These are phyloP conservation scores for Luperina nickerlii DNA, from an alignment of 2,888 invertebrate genomes.

Conservation along the genomic window DNA sequence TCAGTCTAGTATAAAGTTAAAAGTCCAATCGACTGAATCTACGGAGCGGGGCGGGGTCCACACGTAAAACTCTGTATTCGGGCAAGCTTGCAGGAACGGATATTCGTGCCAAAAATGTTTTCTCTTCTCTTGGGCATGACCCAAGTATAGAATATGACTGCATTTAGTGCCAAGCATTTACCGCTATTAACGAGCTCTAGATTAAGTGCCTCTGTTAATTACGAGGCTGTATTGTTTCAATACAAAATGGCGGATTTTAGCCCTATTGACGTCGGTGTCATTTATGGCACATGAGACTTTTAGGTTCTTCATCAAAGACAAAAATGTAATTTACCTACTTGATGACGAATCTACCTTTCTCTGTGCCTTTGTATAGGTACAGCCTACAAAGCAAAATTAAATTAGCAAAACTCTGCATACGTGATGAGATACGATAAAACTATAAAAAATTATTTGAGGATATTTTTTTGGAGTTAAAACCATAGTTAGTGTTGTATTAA, in stretches of 20 bases:
- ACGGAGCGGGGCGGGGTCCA: not conserved
- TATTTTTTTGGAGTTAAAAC: no score
- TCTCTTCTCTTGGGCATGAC: conserved; percentile 17
- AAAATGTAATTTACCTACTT: not conserved
- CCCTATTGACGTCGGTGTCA: no score
- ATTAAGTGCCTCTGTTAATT: conserved; percentile 29
- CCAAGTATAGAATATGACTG: conserved; percentile 31
- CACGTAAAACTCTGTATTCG: not conserved
- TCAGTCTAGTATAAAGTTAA: not conserved
- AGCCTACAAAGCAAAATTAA: not conserved
- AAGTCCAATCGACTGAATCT: not conserved
- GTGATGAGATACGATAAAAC: no score
- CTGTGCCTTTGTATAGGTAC: not conserved
- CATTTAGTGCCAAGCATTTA: conserved; percentile 42
- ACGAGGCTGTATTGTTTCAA: not conserved
- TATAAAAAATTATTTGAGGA: no score
- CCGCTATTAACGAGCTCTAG: conserved; percentile 11
- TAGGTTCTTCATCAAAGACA: no score
- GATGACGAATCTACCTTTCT: not conserved
- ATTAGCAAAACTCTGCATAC: no score
- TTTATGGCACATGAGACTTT: not conserved
- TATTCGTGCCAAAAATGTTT: conserved; percentile 38
- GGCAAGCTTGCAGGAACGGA: not conserved
- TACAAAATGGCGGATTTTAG: not conserved
- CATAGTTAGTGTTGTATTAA: no score